Percentiles rank a stretch among this genome's conserved stretches.
Evolutionary conservation across 1,140 invertebrate species (phyloP).

Genomic region (Apis mellifera): DNA sequence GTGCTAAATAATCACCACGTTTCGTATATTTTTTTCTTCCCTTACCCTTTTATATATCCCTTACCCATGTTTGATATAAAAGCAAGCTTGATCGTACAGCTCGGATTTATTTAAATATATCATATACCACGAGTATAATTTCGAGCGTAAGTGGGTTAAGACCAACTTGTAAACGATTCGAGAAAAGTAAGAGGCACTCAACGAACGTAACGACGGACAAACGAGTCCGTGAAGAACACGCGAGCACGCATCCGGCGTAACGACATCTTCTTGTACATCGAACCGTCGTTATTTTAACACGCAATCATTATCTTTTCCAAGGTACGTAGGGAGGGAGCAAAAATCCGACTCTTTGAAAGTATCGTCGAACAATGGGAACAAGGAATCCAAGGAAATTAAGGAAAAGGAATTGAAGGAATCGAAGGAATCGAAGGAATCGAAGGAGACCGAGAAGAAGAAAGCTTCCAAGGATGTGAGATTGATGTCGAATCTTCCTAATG

Average conservation of each 20-base stretch:
- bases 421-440: too few species aligned
- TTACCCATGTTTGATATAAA: neutral
- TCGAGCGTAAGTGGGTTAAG: neutral
- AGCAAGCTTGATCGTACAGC: neutral
- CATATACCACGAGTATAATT: neutral
- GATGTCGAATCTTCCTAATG: constrained; percentile 8
- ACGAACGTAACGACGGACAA: constrained; percentile 17
- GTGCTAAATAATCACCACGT: neutral
- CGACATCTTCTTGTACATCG: neutral
- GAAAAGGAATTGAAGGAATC: neutral
- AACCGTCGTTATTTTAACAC: constrained; percentile 9
- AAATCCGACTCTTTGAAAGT: constrained; percentile 7
- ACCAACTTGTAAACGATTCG: neutral
- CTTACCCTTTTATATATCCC: neutral
- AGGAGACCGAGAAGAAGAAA: too few species aligned
- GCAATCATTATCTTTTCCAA: constrained; percentile 10
- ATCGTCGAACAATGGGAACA: neutral
- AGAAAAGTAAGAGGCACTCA: neutral
- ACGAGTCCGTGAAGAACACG: neutral
- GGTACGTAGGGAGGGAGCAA: neutral
- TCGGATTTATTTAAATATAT: neutral
- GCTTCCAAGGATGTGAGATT: too few species aligned
- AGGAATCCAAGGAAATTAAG: neutral
- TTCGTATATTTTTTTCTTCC: neutral
- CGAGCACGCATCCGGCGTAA: neutral